These are phyloP conservation scores for Heteromurus nitidus DNA, from an alignment of 2,888 invertebrate species.

Conservation along the genomic window DNA sequence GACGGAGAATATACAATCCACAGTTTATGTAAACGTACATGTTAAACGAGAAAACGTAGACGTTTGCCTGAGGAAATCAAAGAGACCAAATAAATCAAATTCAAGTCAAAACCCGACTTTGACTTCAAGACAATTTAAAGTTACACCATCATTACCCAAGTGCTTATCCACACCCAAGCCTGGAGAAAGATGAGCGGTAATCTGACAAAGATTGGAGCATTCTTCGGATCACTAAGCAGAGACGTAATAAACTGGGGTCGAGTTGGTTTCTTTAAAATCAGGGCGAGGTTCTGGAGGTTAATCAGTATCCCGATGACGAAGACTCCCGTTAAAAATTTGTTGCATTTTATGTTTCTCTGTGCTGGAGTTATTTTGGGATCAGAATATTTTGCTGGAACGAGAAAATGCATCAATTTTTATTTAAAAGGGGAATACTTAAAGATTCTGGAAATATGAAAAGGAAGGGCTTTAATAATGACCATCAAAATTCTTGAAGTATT, in stretches of 20 bases:
- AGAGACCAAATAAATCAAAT: too few species aligned
- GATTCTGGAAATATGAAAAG: not conserved
- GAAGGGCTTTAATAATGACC: too few species aligned
- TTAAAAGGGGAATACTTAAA: too few species aligned
- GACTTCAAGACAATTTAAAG: constrained; percentile 37
- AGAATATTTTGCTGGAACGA: not conserved
- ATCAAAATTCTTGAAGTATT: constrained; percentile 18
- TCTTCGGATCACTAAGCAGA: constrained; percentile 5
- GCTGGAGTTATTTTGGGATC: not conserved
- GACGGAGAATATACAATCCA: not conserved
- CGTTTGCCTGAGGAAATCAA: too few species aligned
- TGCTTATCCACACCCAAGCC: not conserved
- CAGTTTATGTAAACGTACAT: constrained; percentile 12
- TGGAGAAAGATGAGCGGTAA: not conserved
- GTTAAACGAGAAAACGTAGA: constrained; percentile 38
- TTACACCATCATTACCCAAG: constrained; percentile 8
- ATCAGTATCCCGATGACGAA: not conserved
- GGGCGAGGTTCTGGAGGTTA: constrained; percentile 17
- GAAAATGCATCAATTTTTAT: too few species aligned
- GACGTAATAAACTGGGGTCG: constrained; percentile 46
- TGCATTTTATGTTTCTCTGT: constrained; percentile 12
- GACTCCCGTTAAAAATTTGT: constrained; percentile 8
- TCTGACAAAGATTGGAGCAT: not conserved
- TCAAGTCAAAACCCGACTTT: not conserved
- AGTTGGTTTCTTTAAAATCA: constrained; percentile 35